Evolutionary conservation across 2,113 vertebrate species (phyloP).

Genomic region (Paramisgurnus dabryanus): DNA sequence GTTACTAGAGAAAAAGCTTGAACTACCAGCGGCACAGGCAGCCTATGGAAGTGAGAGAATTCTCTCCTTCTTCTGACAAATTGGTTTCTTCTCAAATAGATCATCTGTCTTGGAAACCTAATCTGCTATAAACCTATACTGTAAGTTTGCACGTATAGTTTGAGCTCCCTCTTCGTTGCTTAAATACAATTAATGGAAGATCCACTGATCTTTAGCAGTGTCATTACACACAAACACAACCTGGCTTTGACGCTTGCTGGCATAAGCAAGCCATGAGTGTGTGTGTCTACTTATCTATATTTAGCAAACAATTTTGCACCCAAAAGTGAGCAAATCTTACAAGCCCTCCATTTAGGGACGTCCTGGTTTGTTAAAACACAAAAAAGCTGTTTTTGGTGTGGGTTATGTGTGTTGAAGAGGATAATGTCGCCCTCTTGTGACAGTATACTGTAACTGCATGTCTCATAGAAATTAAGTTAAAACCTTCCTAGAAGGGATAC

Average conservation of each 20-base stretch:
- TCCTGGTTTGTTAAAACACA: no score
- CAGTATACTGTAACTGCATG: no score
- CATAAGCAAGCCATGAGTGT: neutral
- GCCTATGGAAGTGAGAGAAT: constrained; percentile 40
- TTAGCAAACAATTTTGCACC: no score
- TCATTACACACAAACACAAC: neutral
- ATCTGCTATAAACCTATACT: constrained; percentile 33
- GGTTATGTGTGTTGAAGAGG: no score
- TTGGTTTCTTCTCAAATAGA: constrained; percentile 52
- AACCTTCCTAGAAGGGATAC: no score
- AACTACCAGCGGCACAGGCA: constrained; percentile 40
- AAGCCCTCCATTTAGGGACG: no score
- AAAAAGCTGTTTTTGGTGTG: no score
- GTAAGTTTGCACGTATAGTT: neutral
- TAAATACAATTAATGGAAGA: neutral
- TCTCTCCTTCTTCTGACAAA: constrained; percentile 55
- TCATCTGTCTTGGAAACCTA: constrained; percentile 62
- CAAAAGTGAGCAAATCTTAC: no score
- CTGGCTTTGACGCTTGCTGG: neutral
- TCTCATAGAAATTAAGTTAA: no score
- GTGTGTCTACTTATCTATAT: neutral
- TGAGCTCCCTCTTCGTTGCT: neutral
- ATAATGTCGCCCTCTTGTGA: no score
- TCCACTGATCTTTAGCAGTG: neutral
- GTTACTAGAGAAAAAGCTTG: neutral